phyloP scores from a whole-genome alignment of 1,140 invertebrate species.

The Neodiprion pinetum region DNA sequence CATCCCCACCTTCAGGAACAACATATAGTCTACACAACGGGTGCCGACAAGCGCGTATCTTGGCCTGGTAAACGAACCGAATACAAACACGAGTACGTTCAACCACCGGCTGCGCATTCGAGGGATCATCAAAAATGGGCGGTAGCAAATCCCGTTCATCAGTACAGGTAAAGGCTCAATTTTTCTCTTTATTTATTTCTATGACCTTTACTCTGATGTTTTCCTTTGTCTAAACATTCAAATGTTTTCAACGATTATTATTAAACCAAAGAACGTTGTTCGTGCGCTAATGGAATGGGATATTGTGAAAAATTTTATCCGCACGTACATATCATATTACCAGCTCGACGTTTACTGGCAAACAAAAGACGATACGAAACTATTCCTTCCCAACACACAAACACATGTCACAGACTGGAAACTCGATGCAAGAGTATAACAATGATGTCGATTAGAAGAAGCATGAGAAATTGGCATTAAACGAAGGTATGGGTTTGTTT shows the following conservation, averaged over 20 bases:
- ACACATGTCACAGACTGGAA: too few relatives aligned
- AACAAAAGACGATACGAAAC: too few relatives aligned
- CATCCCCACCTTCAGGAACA: constrained; percentile 63
- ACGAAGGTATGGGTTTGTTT: constrained; percentile 35
- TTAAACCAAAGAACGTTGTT: too few relatives aligned
- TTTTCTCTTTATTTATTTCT: not conserved
- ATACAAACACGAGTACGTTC: constrained; percentile 67
- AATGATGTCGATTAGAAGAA: too few relatives aligned
- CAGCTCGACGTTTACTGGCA: too few relatives aligned
- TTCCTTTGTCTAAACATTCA: constrained; percentile 18
- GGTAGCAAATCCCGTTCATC: constrained; percentile 65
- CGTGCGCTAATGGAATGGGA: too few relatives aligned
- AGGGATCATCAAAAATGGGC: constrained; percentile 64
- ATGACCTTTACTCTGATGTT: constrained; percentile 7
- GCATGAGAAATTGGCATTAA: too few relatives aligned
- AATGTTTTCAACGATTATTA: not conserved
- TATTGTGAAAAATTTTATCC: too few relatives aligned
- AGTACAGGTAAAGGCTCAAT: constrained; percentile 61
- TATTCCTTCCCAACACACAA: too few relatives aligned
- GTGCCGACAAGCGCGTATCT: constrained; percentile 67
- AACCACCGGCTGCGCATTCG: constrained; percentile 71
- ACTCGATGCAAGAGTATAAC: too few relatives aligned
- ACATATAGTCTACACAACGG: constrained; percentile 64
- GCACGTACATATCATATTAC: too few relatives aligned
- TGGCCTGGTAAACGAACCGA: constrained; percentile 65